These are phyloP conservation scores for Amorpha juglandis DNA, from an alignment of 2,888 invertebrate genomes.

Conservation along the genomic window DNA sequence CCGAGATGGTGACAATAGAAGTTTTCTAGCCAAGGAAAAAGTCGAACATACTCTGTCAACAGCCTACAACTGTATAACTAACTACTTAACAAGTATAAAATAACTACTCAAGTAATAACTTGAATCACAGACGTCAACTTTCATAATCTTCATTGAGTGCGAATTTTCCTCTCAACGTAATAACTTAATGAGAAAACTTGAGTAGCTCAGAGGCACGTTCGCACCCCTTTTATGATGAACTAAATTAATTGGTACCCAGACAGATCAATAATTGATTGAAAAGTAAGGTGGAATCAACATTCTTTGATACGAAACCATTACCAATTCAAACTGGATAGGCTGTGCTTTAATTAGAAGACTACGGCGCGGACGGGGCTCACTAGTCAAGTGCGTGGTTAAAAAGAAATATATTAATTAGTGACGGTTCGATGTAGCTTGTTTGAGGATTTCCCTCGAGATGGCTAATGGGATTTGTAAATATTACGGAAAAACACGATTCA, in stretches of 20 bases:
- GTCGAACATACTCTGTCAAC: no score
- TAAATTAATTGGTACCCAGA: slow-evolving; percentile 33
- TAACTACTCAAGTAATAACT: not conserved
- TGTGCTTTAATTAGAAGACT: slow-evolving; percentile 75
- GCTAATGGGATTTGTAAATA: slow-evolving; percentile 23
- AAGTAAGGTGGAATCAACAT: slow-evolving; percentile 43
- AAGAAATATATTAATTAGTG: slow-evolving; percentile 39
- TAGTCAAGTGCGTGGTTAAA: slow-evolving; percentile 30
- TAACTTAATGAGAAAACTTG: slow-evolving; percentile 29
- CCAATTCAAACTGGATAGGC: slow-evolving; percentile 75
- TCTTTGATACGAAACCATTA: slow-evolving; percentile 79
- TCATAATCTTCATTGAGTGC: slow-evolving; percentile 10
- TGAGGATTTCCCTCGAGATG: slow-evolving; percentile 24
- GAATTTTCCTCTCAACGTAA: slow-evolving; percentile 24
- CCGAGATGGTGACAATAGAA: no score
- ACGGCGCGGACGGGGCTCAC: slow-evolving; percentile 42
- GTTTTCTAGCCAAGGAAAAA: no score
- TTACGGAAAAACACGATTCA: slow-evolving; percentile 12
- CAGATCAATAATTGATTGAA: slow-evolving; percentile 41
- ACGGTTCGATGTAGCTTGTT: slow-evolving; percentile 32
- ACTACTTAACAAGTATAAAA: not conserved
- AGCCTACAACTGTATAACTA: not conserved
- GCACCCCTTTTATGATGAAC: slow-evolving; percentile 23
- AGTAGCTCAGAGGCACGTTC: slow-evolving; percentile 23
- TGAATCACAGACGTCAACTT: slow-evolving; percentile 8